Percentiles rank a stretch among this genome's conserved stretches.
These are phyloP conservation scores for Lobophora halterata DNA, from an alignment of 2,888 invertebrate genomes.

Conservation along the genomic window DNA sequence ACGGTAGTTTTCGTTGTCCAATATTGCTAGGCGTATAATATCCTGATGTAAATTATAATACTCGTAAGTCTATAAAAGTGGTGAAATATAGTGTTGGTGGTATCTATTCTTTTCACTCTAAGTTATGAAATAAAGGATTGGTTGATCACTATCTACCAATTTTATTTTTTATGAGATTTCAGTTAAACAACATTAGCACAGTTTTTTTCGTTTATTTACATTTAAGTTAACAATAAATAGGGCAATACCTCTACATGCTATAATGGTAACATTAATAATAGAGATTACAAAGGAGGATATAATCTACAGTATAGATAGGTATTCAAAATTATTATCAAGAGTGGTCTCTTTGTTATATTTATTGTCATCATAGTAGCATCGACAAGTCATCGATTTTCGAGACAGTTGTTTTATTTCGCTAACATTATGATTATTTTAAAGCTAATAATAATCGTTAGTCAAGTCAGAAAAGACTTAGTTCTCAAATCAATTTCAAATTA, in stretches of 20 bases:
- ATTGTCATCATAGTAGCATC: conserved; percentile 49
- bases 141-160: too few relatives aligned
- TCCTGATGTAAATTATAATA: too few relatives aligned
- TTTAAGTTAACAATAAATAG: conserved; percentile 54
- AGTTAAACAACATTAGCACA: conserved; percentile 49
- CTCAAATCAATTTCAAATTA: conserved; percentile 46
- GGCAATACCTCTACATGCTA: conserved; percentile 55
- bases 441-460: conserved; percentile 29
- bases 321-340: conserved; percentile 58
- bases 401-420: conserved; percentile 1
- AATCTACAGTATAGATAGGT: conserved; percentile 47
- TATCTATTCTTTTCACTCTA: too few relatives aligned
- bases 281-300: conserved; percentile 34
- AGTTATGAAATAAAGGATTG: too few relatives aligned
- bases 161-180: too few relatives aligned
- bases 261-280: conserved; percentile 36
- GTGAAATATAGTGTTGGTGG: too few relatives aligned
- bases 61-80: too few relatives aligned
- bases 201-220: conserved; percentile 57
- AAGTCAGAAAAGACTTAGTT: conserved; percentile 24
- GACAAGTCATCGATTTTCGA: conserved; percentile 1
- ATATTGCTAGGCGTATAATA: too few relatives aligned
- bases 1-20: too few relatives aligned
- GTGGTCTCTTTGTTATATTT: conserved; percentile 54
- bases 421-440: conserved; percentile 20